Evolutionary conservation across 2,113 vertebrate genomes (phyloP), one percentile per base, ranked within the genome.

Genomic region (Serinus canaria): DNA sequence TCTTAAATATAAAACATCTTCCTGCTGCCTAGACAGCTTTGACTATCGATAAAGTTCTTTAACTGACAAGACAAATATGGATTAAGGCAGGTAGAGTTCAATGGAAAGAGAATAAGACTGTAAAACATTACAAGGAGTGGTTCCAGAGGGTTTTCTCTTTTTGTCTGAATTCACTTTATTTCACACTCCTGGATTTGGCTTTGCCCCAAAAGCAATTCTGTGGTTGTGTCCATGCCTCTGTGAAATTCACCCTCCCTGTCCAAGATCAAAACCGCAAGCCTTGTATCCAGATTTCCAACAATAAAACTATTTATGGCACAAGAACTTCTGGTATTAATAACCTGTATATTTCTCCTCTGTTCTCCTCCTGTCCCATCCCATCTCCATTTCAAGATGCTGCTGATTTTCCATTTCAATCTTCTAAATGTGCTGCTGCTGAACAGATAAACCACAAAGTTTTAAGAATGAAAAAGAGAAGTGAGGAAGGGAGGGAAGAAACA

Each of bases 401-500:
- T 79, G n/a, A 59, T 59, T 60, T 16, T 60, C 15, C 11, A 27
- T 27, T 25, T 60, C 24, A 60, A 12, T 13, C 35, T 37, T 37
- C 37, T 27, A 37, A 60, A 60, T 5, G 5, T 18, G 24, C 35
- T 60, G n/a, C 23, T 60, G 25, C 4, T 78, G 67, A 79, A 46
- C 27, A 21, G 47, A 35, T 9, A 64, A 28, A 21, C 14, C 9
- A 66, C 5, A 15, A 2, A 10, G 13, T 43, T 85, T 58, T 30
- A 49, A 44, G 21, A 11, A 35, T 6, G 9, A 55, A 58, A 56
- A 87, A 52, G 25, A 59, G 31, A 81, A 66, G 2, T 17, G 20
- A 16, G 5, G 1, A 4, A 2, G 2, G 7, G 8, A 1, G 6
- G 5, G 7, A n/a, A 25, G 23, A 66, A 30, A 47, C 13, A 74